phyloP scores from a whole-genome alignment of 2,797 vertebrate genomes.

The Dermochelys coriacea region DNA sequence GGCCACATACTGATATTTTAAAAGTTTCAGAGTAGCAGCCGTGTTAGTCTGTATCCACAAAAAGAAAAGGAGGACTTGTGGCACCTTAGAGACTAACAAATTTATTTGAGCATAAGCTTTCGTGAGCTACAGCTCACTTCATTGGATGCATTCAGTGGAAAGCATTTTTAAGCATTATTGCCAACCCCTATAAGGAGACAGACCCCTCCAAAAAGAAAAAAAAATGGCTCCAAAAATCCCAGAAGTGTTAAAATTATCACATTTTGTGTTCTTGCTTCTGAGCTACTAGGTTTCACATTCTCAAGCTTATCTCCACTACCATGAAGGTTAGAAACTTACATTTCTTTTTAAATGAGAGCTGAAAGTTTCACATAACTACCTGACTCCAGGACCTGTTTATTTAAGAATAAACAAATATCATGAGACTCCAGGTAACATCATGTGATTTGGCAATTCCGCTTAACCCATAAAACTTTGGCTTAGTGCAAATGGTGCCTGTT shows the following conservation, averaged over 20 bases:
- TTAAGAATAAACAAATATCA: neutral
- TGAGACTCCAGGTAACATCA: neutral
- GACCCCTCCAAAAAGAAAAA: too few species aligned
- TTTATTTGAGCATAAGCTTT: too few species aligned
- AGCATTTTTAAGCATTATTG: too few species aligned
- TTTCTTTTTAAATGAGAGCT: neutral
- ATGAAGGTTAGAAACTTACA: neutral
- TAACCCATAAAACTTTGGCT: neutral
- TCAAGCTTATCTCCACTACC: neutral
- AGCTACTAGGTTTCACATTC: neutral
- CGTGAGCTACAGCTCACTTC: too few species aligned
- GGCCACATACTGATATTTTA: too few species aligned
- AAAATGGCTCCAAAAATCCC: neutral
- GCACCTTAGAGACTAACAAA: too few species aligned
- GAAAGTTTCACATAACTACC: neutral
- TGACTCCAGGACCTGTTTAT: neutral
- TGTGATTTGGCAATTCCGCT: neutral
- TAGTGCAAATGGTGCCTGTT: neutral
- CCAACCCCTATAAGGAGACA: too few species aligned
- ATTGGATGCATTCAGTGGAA: too few species aligned
- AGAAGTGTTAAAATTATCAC: neutral
- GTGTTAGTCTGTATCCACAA: too few species aligned
- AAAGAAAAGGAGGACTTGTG: too few species aligned
- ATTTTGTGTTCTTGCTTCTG: too few species aligned
- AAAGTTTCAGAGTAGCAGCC: too few species aligned